Evolutionary conservation across 2,888 invertebrate species (phyloP).

Genomic region (Drosophila paracracens): DNA sequence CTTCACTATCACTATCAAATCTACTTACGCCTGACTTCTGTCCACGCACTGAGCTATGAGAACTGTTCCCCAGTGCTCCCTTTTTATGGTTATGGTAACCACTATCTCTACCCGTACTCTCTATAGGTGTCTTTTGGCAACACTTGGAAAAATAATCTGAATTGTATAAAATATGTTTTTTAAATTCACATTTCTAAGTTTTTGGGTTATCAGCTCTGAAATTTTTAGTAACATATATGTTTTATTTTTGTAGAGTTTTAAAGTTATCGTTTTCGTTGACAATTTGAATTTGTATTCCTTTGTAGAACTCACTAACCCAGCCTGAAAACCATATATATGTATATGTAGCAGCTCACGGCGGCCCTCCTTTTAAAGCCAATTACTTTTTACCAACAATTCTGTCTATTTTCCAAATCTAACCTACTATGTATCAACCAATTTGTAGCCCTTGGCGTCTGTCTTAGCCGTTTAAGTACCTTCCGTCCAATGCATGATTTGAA

Average conservation of each 20-base stretch:
- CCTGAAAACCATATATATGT: conserved; percentile 10
- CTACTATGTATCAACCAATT: conserved; percentile 14
- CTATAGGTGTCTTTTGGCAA: conserved; percentile 13
- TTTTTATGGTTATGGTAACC: conserved; percentile 40
- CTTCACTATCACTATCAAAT: conserved; percentile 50
- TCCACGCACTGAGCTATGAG: conserved; percentile 26
- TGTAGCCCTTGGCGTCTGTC: conserved; percentile 42
- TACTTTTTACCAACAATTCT: conserved; percentile 26
- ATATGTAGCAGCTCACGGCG: conserved; percentile 42
- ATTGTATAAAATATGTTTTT: background rate
- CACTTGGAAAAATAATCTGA: conserved; percentile 5
- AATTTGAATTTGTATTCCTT: conserved; percentile 23
- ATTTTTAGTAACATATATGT: conserved; percentile 6
- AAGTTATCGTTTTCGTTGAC: conserved; percentile 38
- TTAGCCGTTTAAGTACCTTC: conserved; percentile 39
- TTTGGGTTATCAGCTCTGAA: conserved; percentile 13
- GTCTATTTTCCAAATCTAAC: conserved; percentile 21
- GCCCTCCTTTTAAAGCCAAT: conserved; percentile 19
- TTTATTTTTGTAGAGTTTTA: conserved; percentile 27
- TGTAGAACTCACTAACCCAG: conserved; percentile 47
- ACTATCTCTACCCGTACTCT: conserved; percentile 18
- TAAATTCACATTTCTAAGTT: conserved; percentile 8
- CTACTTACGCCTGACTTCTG: conserved; percentile 34
- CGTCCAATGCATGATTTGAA: conserved; percentile 50
- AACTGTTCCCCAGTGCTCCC: conserved; percentile 26